Base-by-base conservation (phyloP, 2,888 invertebrate species). In the Balanococcus diminutus region DNA sequence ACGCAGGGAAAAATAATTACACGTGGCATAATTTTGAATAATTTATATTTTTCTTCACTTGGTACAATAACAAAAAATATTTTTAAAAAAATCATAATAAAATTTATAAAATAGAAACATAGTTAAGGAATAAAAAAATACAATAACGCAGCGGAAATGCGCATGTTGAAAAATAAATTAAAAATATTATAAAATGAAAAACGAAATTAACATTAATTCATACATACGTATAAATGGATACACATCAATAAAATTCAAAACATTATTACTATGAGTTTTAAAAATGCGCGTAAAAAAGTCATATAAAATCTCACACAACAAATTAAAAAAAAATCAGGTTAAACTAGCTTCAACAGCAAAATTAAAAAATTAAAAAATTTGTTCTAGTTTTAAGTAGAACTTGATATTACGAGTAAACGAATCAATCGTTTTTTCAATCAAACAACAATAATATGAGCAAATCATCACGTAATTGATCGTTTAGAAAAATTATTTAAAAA, bases 371-470 rank as follows among this genome's bases (percentile, higher is more conserved):
- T n/a, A n/a, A 32, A 79, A 79, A 79, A 8, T 32, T 79, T 79
- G 32, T 79, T 36, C 36, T 79, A 79, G 19, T 16, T 31, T 67
- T 79, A 79, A 79, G 36, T 79, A 79, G 36, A 79, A 79, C 36
- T 36, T 36, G n/a, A 79, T 0, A 16, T 16, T 31, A 72, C 4
- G 2, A 36, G n/a, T n/a, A 14, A 72, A n/a, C n/a, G n/a, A 32
- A 72, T 72, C 1, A 72, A 36, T 22, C 9, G 11, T n/a, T 36
- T 9, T n/a, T n/a, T 36, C 36, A 79, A 32, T 9, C 75, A 79
- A 79, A 36, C 25, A 67, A 28, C 11, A 67, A 28, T 16, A 16
- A 61, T 25, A 8, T 61, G 61, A 61, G 61, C 61, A 61, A 61
- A 51, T 51, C 16, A 4, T 8, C 14, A 67, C 25, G 25, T 67